Evolutionary conservation across 2,113 vertebrate genomes (phyloP).

Genomic region (Tricholaema leucomelas): DNA sequence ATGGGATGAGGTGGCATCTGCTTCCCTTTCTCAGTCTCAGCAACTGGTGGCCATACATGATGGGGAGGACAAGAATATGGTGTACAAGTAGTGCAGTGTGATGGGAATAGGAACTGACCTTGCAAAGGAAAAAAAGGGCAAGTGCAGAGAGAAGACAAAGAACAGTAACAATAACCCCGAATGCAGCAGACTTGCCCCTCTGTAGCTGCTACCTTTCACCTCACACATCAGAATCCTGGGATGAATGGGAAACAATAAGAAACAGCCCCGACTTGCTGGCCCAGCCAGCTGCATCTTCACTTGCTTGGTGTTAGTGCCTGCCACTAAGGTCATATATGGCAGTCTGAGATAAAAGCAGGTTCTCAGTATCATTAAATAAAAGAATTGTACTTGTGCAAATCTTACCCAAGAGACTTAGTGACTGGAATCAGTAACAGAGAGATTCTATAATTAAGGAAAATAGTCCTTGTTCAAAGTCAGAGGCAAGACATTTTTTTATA

Average conservation of each 20-base stretch:
- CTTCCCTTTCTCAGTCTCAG: neutral
- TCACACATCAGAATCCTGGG: neutral
- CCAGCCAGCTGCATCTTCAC: neutral
- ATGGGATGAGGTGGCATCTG: neutral
- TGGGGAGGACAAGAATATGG: neutral
- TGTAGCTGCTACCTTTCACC: fast-evolving
- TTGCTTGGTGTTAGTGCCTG: neutral
- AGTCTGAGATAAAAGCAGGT: neutral
- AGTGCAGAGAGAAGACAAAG: neutral
- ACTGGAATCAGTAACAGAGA: neutral
- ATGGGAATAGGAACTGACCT: neutral
- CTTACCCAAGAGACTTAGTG: neutral
- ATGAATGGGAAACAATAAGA: neutral
- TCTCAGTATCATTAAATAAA: neutral
- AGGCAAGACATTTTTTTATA: neutral
- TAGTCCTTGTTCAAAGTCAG: neutral
- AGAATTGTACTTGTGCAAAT: neutral
- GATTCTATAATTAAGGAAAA: neutral
- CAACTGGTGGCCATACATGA: neutral
- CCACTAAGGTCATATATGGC: neutral
- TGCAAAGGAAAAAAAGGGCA: neutral
- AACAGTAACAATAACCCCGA: neutral
- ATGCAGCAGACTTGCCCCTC: neutral
- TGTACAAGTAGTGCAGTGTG: neutral
- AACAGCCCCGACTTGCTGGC: neutral